These are phyloP conservation scores for Cochlearius cochlearius DNA, from an alignment of 2,113 vertebrate species.

Conservation along the genomic window DNA sequence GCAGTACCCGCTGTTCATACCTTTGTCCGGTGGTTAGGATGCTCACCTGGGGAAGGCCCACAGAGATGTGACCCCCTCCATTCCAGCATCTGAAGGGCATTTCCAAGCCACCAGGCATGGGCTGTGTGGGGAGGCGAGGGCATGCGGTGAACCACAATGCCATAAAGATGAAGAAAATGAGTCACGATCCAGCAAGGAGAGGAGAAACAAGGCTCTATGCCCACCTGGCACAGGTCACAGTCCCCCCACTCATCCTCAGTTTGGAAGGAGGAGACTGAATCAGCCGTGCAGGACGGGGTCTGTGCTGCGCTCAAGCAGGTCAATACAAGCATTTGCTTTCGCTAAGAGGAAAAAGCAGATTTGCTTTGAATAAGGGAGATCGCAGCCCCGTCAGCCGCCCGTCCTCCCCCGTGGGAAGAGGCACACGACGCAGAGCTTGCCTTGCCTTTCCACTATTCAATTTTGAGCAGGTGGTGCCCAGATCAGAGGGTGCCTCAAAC, in stretches of 20 bases:
- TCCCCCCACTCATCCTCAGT: background rate
- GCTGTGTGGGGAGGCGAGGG: background rate
- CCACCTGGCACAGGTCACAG: too few relatives aligned
- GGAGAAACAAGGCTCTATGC: background rate
- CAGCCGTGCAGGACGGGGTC: background rate
- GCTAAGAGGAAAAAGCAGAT: background rate
- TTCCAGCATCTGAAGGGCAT: background rate
- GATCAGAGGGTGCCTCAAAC: background rate
- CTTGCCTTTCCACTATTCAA: background rate
- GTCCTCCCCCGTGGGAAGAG: rapidly evolving
- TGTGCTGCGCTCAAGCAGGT: background rate
- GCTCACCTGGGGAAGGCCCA: background rate
- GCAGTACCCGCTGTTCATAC: too few relatives aligned
- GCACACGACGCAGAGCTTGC: rapidly evolving
- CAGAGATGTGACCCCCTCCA: background rate
- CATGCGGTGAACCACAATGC: rapidly evolving
- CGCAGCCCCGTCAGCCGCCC: background rate
- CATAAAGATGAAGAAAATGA: background rate
- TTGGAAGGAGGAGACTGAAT: background rate
- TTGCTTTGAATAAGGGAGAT: background rate
- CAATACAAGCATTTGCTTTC: background rate
- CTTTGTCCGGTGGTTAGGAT: background rate
- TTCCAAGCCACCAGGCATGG: background rate
- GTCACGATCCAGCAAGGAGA: background rate
- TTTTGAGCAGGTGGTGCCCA: background rate